phyloP scores from a whole-genome alignment of 2,888 invertebrate genomes.

The Junonia oenone region DNA sequence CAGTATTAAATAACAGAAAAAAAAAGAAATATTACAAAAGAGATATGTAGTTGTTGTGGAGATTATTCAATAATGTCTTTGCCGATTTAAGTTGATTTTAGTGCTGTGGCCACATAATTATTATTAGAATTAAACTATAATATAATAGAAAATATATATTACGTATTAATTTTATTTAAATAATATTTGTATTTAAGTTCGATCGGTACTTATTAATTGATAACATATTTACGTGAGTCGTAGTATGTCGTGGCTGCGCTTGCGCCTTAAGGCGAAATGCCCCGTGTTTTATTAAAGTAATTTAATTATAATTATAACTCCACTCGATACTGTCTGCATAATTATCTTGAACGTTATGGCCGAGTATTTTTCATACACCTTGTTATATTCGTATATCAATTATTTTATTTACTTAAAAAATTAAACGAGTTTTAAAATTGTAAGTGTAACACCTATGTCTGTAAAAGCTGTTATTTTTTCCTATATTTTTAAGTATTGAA shows the following conservation, averaged over 20 bases:
- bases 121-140: no score
- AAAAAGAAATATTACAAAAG: no score
- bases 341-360: background rate
- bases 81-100: no score
- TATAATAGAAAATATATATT: no score
- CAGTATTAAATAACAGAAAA: no score
- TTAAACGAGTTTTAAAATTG: background rate
- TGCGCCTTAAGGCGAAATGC: constrained; percentile 40
- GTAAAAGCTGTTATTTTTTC: no score
- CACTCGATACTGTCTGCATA: constrained; percentile 17
- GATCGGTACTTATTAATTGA: constrained; percentile 64
- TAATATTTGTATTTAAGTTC: constrained; percentile 30
- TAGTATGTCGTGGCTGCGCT: constrained; percentile 52
- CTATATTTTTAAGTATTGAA: no score
- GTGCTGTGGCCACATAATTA: no score
- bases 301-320: constrained; percentile 31
- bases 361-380: background rate
- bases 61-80: no score
- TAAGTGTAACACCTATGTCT: background rate
- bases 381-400: background rate
- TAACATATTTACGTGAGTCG: constrained; percentile 60
- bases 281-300: constrained; percentile 24
- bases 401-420: background rate
- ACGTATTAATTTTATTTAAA: background rate
- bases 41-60: no score